Base-by-base conservation (phyloP, 2,797 vertebrate genomes). In the Pangasius krempfi region DNA sequence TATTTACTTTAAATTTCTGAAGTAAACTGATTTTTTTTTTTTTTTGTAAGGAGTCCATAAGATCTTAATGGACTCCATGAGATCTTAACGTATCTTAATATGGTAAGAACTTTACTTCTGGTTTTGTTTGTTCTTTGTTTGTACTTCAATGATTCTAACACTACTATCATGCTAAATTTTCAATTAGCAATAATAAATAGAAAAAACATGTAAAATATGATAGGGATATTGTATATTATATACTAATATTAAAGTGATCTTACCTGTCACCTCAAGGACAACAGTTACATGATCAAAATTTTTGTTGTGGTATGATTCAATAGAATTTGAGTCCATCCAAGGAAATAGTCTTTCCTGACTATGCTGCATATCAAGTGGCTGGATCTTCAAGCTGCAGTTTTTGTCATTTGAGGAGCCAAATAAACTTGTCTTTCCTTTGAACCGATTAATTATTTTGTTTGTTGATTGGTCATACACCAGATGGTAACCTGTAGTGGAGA, bases 381-480 rank as follows among this genome's bases (percentile, higher is more conserved):
- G 70, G 0, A 95, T 95, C 82, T 93, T 91, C 50, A 95, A 92
- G 85, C 93, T 94, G 82, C 93, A 95, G 25, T 94, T 93, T 33
- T 47, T 47, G 5, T 52, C 0, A 2, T 86, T 66, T 0, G 5
- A 1, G 16, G 91, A 90, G 50, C 92, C 91, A 75, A 64, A 62
- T 73, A 93, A 80, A 27, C 37, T 88, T 18, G 94, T 94, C 90
- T 37, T 92, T 20, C 89, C 87, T 0, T 22, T 75, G 83, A 90
- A 95, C 52, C 66, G 56, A 13, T 2, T 40, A 27, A 91, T 64
- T 12, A 92, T 20, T 1, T 2, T 47, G 16, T 50, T 12, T 80
- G 81, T 33, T 52, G 5, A 6, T 76, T 75, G 13, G 1, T 87
- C 91, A 40, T 68, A 94, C n/a, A 94, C 93, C 58, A 89, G 20